A percentile compares a stretch with the other conserved stretches of the same genome.
phyloP scores from a whole-genome alignment of 2,797 vertebrate genomes.

The Hoplostethus mediterraneus region DNA sequence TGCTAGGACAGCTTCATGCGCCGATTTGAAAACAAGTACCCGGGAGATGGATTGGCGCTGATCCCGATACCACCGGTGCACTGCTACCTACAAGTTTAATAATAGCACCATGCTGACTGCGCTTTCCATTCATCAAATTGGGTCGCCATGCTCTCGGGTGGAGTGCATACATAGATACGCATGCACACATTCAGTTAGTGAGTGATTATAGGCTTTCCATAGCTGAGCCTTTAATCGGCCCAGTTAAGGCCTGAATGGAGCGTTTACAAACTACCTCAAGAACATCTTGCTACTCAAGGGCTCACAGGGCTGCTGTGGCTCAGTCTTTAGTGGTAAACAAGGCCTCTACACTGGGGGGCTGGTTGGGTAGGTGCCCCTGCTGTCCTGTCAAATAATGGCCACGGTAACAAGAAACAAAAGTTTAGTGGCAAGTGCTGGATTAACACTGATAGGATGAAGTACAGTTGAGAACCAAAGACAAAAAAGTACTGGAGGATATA shows the following conservation, averaged over 20 bases:
- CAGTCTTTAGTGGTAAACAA: background rate
- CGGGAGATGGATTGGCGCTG: conserved; percentile 1
- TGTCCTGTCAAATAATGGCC: background rate
- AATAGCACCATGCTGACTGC: conserved; percentile 34
- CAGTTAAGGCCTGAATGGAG: conserved; percentile 26
- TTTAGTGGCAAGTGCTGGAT: background rate
- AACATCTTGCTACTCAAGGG: conserved; percentile 11
- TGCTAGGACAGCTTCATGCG: conserved; percentile 16
- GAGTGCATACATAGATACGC: background rate
- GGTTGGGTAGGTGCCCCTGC: background rate
- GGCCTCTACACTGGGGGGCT: background rate
- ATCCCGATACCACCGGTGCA: conserved; percentile 12
- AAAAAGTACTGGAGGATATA: background rate
- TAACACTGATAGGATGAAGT: background rate
- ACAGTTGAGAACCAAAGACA: background rate
- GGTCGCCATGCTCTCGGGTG: conserved; percentile 1
- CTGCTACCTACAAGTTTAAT: conserved; percentile 30
- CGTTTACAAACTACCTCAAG: conserved; percentile 33
- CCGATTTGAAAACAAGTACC: conserved; percentile 6
- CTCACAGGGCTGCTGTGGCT: conserved; percentile 17
- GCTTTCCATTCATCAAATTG: conserved; percentile 24
- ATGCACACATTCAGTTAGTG: conserved; percentile 31
- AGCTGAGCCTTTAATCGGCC: conserved; percentile 53
- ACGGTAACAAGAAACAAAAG: background rate
- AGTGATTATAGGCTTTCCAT: conserved; percentile 46